Evolutionary conservation across 2,888 invertebrate genomes (phyloP), one percentile per base, ranked within the genome.

Genomic region (Drosophila multiciliata): DNA sequence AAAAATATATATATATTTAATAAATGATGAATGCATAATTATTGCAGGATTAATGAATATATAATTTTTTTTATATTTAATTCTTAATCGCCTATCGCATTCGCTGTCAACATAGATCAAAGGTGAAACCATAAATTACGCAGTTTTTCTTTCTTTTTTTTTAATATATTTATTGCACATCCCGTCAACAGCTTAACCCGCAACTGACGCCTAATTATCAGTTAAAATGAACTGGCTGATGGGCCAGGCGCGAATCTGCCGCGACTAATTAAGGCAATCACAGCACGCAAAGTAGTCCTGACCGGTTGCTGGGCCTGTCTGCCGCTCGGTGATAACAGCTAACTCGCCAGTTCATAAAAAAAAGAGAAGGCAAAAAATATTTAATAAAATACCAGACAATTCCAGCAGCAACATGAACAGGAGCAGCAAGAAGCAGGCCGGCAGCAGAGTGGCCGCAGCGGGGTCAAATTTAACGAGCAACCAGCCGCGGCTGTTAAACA

Each of bases 191-290:
- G 72, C 59, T 80, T 65, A 80, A 60, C 9, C 58, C 36, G 38
- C 52, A 32, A 55, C 72, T 40, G 53, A 42, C 35, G 62, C 52
- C 83, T 79, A 82, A 81, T 80, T 78, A 75, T 75, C 73, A 50
- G 62, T 23, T 42, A 40, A 60, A 73, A 76, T 79, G 48, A 83
- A 72, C 66, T 55, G 67, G 33, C 42, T 61, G 60, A 65, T 59
- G 36, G 69, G 59, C 71, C 66, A n/a, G 20, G 62, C 54, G 59
- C 48, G 62, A 69, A 67, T 73, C 66, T 68, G 74, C 52, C 59
- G 52, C 70, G 68, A 83, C 89, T 87, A 90, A 87, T 87, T 90
- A 87, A 77, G 78, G 87, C 83, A 78, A 90, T 87, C 90, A 78
- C 77, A 88, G 83, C 85, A 74, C 67, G 82, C 83, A 78, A 80